A percentile compares a stretch with the other conserved stretches of the same genome.
phyloP scores from a whole-genome alignment of 2,797 vertebrate species.

The Gorsachius magnificus region DNA sequence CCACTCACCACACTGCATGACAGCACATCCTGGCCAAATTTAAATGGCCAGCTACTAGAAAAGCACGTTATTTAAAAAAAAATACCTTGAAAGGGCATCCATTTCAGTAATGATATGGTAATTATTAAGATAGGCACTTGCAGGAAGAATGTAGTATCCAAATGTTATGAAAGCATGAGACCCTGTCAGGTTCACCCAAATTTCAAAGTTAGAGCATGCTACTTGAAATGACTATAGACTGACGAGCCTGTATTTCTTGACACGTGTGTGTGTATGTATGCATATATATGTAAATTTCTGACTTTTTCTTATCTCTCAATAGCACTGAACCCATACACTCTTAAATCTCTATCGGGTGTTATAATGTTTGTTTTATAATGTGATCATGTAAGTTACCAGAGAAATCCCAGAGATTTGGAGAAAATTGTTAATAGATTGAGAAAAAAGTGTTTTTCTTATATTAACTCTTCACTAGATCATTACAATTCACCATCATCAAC shows the following conservation, averaged over 20 bases:
- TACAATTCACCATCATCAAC: background rate
- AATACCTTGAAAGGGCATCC: background rate
- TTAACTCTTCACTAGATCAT: background rate
- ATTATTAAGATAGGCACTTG: constrained; percentile 26
- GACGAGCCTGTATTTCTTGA: background rate
- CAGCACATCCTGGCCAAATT: background rate
- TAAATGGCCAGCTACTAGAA: background rate
- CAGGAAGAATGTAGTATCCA: background rate
- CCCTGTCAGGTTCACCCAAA: background rate
- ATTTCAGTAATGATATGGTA: constrained; percentile 14
- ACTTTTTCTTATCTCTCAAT: background rate
- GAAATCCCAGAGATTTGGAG: background rate
- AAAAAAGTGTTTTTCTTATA: background rate
- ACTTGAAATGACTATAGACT: background rate
- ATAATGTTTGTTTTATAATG: background rate
- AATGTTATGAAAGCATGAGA: constrained; percentile 1
- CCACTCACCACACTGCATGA: background rate
- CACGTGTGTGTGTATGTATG: background rate
- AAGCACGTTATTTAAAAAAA: background rate
- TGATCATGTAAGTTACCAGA: background rate
- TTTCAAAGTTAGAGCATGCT: background rate
- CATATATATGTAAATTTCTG: background rate
- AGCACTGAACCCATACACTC: background rate
- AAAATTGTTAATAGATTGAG: background rate
- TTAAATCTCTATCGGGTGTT: background rate